These are phyloP conservation scores for Calliphora vomitoria DNA, from an alignment of 2,888 invertebrate species.

Conservation along the genomic window DNA sequence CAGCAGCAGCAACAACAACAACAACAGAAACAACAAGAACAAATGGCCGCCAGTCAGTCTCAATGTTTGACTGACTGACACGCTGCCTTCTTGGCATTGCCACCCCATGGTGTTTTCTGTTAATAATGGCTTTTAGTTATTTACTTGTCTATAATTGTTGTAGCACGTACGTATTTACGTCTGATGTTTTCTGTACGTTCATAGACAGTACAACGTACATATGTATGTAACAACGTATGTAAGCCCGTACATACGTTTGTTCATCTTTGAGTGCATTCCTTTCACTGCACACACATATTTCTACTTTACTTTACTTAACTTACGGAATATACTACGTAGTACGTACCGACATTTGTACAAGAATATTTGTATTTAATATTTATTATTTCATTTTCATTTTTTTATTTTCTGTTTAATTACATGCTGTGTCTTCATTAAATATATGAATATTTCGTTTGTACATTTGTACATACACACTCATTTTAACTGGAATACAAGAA, in stretches of 20 bases:
- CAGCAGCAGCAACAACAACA: constrained; percentile 32
- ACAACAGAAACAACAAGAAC: constrained; percentile 49
- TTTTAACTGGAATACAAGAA: constrained; percentile 24
- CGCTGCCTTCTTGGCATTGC: constrained; percentile 62
- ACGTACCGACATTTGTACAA: constrained; percentile 3
- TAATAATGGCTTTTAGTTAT: constrained; percentile 65
- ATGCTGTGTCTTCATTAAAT: constrained; percentile 73
- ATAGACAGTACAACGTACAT: constrained; percentile 14
- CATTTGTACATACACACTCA: not conserved
- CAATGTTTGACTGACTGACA: constrained; percentile 64
- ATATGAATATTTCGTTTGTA: constrained; percentile 57
- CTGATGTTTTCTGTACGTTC: constrained; percentile 44
- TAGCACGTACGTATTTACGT: constrained; percentile 60
- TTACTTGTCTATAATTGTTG: constrained; percentile 66
- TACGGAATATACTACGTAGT: not conserved
- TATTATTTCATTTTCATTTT: constrained; percentile 36
- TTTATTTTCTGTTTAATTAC: constrained; percentile 68
- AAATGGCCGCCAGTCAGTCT: constrained; percentile 65
- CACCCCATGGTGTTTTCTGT: constrained; percentile 67
- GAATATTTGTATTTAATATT: constrained; percentile 26
- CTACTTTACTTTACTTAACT: constrained; percentile 30
- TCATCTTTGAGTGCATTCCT: constrained; percentile 64
- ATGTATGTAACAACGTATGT: not conserved
- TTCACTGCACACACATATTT: constrained; percentile 63
- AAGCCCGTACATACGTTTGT: not conserved